Evolutionary conservation across 2,113 vertebrate species (phyloP).

Genomic region (Ictalurus furcatus): DNA sequence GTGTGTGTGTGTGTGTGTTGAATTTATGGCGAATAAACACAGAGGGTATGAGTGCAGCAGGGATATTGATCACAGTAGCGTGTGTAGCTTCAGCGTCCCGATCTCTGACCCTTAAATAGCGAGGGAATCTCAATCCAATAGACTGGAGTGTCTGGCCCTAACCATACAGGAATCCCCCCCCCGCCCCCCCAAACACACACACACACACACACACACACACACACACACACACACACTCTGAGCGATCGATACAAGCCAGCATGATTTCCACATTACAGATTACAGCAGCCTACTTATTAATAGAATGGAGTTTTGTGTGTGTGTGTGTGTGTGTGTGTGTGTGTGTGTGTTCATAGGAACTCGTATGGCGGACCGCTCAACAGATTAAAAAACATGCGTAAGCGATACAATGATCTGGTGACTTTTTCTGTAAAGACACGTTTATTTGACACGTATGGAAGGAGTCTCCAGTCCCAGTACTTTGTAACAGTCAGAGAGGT

Average conservation of each 20-base stretch:
- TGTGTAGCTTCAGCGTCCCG: constrained; percentile 76
- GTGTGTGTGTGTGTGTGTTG: constrained; percentile 40
- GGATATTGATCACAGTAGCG: constrained; percentile 86
- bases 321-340: constrained; percentile 41
- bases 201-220: constrained; percentile 55
- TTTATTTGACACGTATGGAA: neutral
- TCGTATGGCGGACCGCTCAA: no score
- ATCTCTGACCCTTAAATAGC: constrained; percentile 98
- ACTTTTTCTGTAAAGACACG: neutral
- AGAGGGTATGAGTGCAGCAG: constrained; percentile 71
- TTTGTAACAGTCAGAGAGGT: neutral
- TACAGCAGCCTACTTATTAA: constrained; percentile 85
- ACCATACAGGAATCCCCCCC: constrained; percentile 4
- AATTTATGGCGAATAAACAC: constrained; percentile 88
- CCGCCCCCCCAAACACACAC: constrained; percentile 54
- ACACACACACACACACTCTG: constrained; percentile 43
- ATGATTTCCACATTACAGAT: constrained; percentile 92
- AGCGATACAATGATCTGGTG: no score
- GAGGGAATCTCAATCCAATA: constrained; percentile 98
- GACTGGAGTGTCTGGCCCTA: constrained; percentile 82
- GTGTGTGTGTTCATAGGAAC: constrained; percentile 21
- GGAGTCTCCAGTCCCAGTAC: neutral
- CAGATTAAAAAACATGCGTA: no score
- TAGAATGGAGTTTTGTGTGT: constrained; percentile 71
- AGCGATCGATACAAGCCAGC: constrained; percentile 82